These are phyloP conservation scores for Barbus barbus DNA, from an alignment of 2,113 vertebrate genomes.

Conservation along the genomic window DNA sequence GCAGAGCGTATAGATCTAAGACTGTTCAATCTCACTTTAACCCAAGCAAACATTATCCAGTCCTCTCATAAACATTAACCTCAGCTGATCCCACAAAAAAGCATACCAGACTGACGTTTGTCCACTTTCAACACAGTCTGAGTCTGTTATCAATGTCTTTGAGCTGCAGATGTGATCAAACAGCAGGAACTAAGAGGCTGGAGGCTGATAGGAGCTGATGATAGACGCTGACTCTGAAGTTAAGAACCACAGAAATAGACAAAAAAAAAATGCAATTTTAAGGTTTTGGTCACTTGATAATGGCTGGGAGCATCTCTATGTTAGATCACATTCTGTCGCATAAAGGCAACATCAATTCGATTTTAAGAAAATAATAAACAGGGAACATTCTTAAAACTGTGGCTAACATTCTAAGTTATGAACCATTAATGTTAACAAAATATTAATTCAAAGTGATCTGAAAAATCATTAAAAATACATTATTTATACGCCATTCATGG, in stretches of 20 bases:
- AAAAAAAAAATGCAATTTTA: background rate
- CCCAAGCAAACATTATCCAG: background rate
- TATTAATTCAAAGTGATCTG: too few species aligned
- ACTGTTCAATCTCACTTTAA: background rate
- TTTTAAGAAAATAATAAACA: background rate
- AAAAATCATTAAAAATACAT: too few species aligned
- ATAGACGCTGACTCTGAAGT: background rate
- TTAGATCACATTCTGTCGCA: background rate
- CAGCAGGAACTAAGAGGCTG: background rate
- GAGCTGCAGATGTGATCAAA: slow-evolving; percentile 17
- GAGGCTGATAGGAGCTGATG: background rate
- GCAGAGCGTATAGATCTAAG: background rate
- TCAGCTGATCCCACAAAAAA: slow-evolving; percentile 5
- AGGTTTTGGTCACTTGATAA: background rate
- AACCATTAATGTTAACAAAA: too few species aligned
- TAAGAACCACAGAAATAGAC: background rate
- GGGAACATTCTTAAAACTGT: too few species aligned
- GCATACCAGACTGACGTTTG: background rate
- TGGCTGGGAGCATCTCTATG: background rate
- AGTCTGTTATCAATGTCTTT: background rate
- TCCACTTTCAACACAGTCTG: slow-evolving; percentile 3
- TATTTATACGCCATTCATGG: too few species aligned
- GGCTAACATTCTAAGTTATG: too few species aligned
- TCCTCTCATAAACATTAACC: slow-evolving; percentile 11
- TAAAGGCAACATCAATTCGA: background rate